Conservation (phyloP, 2,113 vertebrate genomes). For the Turnix velox region DNA sequence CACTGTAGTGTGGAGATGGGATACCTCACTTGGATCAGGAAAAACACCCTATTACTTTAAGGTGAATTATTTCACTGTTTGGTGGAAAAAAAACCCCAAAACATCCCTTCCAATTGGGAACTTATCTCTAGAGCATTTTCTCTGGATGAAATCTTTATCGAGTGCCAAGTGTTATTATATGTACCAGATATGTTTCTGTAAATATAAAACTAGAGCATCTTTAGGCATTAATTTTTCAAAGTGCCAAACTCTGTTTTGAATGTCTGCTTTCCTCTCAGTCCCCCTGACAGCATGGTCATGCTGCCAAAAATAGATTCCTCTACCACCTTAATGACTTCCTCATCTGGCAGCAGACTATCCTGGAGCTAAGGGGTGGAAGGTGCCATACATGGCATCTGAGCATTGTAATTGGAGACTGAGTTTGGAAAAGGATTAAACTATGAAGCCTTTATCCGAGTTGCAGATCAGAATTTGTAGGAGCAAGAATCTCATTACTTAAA, state of each 20-base stretch:
- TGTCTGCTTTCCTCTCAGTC: background rate
- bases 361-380: background rate
- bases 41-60: background rate
- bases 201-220: background rate
- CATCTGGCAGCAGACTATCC: background rate
- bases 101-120: background rate
- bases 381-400: background rate
- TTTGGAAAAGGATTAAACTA: background rate
- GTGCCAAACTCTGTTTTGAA: slow-evolving; percentile 47
- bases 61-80: background rate
- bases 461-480: background rate
- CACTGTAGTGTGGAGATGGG: background rate
- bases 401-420: background rate
- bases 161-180: slow-evolving; percentile 51
- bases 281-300: background rate
- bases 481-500: background rate
- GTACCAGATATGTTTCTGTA: background rate
- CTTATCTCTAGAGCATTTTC: slow-evolving; percentile 29
- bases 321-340: background rate
- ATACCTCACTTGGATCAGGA: background rate
- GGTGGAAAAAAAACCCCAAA: slow-evolving; percentile 1
- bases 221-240: background rate
- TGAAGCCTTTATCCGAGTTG: background rate
- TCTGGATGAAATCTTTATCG: slow-evolving; percentile 2
- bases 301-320: background rate